Conservation (phyloP, 2,797 vertebrate genomes). For the Morus bassanus region DNA sequence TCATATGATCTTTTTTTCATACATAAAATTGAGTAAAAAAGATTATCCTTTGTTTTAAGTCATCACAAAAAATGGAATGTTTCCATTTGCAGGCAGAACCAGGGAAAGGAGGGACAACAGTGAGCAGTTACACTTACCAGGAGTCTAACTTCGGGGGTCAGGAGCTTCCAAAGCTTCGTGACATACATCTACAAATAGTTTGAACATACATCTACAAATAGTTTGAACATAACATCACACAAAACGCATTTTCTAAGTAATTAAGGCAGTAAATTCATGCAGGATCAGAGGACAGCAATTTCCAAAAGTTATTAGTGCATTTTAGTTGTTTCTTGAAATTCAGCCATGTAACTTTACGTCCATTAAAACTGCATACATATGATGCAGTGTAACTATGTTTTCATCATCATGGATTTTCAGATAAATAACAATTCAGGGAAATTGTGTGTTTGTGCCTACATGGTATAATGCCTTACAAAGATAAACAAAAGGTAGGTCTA, state of each 20-base stretch:
- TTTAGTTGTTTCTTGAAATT: not conserved
- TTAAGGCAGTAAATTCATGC: not conserved
- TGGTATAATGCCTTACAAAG: not conserved
- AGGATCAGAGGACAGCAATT: not conserved
- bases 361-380: not conserved
- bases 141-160: not conserved
- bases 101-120: not conserved
- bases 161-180: not conserved
- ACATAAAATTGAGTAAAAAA: not conserved
- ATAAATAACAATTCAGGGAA: not conserved
- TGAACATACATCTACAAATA: not conserved
- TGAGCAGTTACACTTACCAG: not conserved
- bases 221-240: not conserved
- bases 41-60: not conserved
- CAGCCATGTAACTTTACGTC: not conserved
- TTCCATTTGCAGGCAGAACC: not conserved
- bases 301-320: not conserved
- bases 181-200: no score
- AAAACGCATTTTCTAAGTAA: not conserved
- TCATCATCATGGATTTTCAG: not conserved
- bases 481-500: not conserved
- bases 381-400: not conserved
- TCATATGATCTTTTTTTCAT: not conserved
- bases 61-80: not conserved
- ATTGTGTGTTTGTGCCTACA: not conserved